phyloP scores from a whole-genome alignment of 1,140 invertebrate genomes.

The Drosophila suzukii region DNA sequence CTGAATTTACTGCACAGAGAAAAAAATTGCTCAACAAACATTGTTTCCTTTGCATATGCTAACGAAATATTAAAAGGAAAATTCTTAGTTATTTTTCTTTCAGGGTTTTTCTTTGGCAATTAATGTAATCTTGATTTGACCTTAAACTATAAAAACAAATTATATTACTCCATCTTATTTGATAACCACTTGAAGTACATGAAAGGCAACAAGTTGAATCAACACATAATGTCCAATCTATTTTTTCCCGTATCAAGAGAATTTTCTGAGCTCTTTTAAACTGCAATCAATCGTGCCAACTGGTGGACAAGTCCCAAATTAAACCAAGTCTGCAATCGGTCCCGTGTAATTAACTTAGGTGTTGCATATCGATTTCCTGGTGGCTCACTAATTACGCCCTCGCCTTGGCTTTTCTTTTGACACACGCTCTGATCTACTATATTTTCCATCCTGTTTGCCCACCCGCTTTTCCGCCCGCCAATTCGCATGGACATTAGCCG shows the following conservation, averaged over 20 bases:
- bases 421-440: slow-evolving; percentile 16
- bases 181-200: no score
- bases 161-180: no score
- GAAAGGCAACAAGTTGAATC: background rate
- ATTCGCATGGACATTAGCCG: slow-evolving; percentile 28
- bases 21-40: no score
- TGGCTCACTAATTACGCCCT: slow-evolving; percentile 16
- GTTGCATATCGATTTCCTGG: slow-evolving; percentile 26
- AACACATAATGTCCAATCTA: background rate
- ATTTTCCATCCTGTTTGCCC: slow-evolving; percentile 11
- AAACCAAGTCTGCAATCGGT: background rate
- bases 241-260: background rate
- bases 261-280: slow-evolving; percentile 3
- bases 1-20: background rate
- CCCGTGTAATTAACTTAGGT: slow-evolving; percentile 31
- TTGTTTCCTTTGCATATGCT: no score
- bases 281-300: background rate
- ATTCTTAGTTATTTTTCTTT: no score
- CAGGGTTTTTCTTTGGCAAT: no score
- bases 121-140: no score
- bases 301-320: background rate
- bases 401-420: slow-evolving; percentile 22
- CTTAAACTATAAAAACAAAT: no score
- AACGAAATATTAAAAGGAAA: no score
- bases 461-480: background rate